Conservation (phyloP, 2,888 invertebrate species). For the Nysson spinosus region DNA sequence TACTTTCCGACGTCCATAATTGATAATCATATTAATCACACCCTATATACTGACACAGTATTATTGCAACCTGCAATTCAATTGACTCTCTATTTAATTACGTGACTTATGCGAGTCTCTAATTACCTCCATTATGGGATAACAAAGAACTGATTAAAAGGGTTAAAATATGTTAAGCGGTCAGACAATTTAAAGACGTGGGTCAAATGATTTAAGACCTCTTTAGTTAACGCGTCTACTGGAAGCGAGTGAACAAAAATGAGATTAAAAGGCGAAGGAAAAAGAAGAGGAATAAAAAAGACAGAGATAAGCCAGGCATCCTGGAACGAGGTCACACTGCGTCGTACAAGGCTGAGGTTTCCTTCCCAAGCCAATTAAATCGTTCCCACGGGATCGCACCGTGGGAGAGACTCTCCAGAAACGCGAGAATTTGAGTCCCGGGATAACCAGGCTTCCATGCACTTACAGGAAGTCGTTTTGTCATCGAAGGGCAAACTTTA, state of each 20-base stretch:
- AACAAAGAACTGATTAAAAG: slow-evolving; percentile 52
- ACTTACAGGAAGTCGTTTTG: slow-evolving; percentile 61
- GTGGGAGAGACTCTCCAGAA: slow-evolving; percentile 71
- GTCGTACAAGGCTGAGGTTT: slow-evolving; percentile 29
- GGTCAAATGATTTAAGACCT: slow-evolving; percentile 50
- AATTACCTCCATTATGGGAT: no score
- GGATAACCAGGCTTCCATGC: slow-evolving; percentile 66
- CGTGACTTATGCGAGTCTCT: no score
- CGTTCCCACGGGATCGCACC: slow-evolving; percentile 74
- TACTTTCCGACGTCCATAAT: no score
- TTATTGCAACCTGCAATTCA: no score
- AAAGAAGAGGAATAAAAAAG: slow-evolving; percentile 17
- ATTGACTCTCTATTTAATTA: no score
- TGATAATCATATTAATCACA: no score
- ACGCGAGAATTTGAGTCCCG: slow-evolving; percentile 69
- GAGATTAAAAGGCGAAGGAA: slow-evolving; percentile 11
- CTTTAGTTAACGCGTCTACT: slow-evolving; percentile 4
- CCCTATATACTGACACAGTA: no score
- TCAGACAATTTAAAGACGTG: slow-evolving; percentile 42
- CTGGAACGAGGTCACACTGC: slow-evolving; percentile 40
- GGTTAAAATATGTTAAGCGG: slow-evolving; percentile 38
- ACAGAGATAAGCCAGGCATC: slow-evolving; percentile 34
- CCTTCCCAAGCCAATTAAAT: slow-evolving; percentile 67
- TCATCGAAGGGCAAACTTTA: slow-evolving; percentile 30
- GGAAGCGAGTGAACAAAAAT: slow-evolving; percentile 6